phyloP scores from a whole-genome alignment of 2,888 invertebrate species.

The Sipha maydis region DNA sequence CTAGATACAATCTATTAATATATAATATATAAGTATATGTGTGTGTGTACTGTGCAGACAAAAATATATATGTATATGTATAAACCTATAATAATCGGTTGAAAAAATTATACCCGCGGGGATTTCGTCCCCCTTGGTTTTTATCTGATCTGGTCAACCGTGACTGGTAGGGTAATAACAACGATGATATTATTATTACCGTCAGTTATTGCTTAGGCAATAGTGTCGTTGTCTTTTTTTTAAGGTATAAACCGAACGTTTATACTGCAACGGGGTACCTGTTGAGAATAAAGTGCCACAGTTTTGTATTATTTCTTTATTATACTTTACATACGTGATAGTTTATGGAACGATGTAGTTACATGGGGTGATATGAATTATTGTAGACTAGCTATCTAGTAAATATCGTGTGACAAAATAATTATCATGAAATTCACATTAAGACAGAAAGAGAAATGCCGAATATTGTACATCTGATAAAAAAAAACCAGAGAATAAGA shows the following conservation, averaged over 20 bases:
- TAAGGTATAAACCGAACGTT: slow-evolving; percentile 22
- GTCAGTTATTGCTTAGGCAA: slow-evolving; percentile 34
- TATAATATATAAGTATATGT: not conserved
- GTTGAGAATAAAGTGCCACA: slow-evolving; percentile 51
- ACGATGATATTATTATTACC: slow-evolving; percentile 57
- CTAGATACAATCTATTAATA: slow-evolving; percentile 39
- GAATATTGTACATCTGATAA: slow-evolving; percentile 48
- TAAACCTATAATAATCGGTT: slow-evolving; percentile 54
- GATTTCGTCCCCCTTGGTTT: slow-evolving; percentile 46
- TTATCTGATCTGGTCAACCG: slow-evolving; percentile 59
- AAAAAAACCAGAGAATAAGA: not conserved
- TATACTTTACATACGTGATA: slow-evolving; percentile 9
- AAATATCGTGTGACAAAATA: slow-evolving; percentile 59
- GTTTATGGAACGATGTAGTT: slow-evolving; percentile 30
- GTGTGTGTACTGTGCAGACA: not conserved
- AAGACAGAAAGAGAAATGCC: slow-evolving; percentile 38
- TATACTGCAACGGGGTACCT: slow-evolving; percentile 44
- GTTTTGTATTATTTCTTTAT: slow-evolving; percentile 15
- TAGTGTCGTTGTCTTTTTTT: slow-evolving; percentile 8
- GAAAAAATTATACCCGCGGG: slow-evolving; percentile 18
- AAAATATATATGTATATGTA: not conserved
- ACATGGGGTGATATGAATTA: slow-evolving; percentile 50
- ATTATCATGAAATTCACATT: slow-evolving; percentile 57
- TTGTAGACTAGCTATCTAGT: slow-evolving; percentile 8
- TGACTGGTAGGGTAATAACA: slow-evolving; percentile 40